These are phyloP conservation scores for Alectura lathami DNA, from an alignment of 2,113 vertebrate species.

Conservation along the genomic window DNA sequence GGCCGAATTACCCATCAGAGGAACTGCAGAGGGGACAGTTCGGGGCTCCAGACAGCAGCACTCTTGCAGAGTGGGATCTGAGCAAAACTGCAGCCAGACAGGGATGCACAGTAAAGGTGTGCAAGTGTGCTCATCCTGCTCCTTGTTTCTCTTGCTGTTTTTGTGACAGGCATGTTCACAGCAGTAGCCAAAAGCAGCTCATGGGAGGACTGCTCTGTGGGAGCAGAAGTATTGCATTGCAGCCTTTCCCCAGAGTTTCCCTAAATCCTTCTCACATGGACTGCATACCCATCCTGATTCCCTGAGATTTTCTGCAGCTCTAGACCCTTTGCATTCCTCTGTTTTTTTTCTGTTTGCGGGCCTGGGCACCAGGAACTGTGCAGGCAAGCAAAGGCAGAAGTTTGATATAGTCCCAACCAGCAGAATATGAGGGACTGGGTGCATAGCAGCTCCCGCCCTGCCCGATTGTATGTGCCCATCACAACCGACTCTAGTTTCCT, in stretches of 20 bases:
- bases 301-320: neutral
- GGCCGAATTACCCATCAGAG: neutral
- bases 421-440: neutral
- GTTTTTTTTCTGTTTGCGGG: neutral
- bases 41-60: neutral
- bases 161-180: accelerated
- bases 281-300: neutral
- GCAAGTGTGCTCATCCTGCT: neutral
- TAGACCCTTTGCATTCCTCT: neutral
- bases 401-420: neutral
- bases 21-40: neutral
- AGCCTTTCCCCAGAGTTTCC: neutral
- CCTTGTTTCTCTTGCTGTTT: neutral
- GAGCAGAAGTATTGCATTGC: neutral
- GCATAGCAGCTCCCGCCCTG: neutral
- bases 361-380: neutral
- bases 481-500: neutral
- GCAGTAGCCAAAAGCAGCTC: neutral
- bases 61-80: neutral
- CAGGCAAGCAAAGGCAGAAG: neutral
- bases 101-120: neutral
- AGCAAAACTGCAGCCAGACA: neutral
- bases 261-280: neutral
- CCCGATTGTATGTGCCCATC: neutral
- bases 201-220: neutral